Conservation (phyloP, 2,888 invertebrate species). For the Hirtodrosophila alboralis region DNA sequence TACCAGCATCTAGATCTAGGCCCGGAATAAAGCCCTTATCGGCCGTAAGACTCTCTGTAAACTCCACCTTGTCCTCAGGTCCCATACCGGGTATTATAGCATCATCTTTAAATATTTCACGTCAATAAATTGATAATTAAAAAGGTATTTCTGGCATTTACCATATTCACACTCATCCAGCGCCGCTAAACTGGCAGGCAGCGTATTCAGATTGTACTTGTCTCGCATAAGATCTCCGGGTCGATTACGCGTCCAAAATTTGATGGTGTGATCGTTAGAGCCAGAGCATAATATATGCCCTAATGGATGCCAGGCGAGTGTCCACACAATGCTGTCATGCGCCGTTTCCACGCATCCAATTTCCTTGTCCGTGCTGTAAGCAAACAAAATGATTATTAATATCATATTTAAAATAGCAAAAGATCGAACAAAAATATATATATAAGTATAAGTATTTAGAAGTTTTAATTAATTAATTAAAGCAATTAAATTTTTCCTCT, state of each 20-base stretch:
- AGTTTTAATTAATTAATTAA: neutral
- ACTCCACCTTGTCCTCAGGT: conserved; percentile 96
- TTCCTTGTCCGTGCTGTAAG: conserved; percentile 94
- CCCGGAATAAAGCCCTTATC: conserved; percentile 90
- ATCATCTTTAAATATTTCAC: conserved; percentile 85
- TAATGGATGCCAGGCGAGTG: conserved; percentile 99
- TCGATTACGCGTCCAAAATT: conserved; percentile 99
- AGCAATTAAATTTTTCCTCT: too few relatives aligned
- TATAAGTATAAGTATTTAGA: too few relatives aligned
- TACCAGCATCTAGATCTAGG: conserved; percentile 90
- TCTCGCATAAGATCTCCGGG: conserved; percentile 99
- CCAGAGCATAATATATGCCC: conserved; percentile 99
- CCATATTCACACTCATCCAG: conserved; percentile 89
- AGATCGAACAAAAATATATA: too few relatives aligned
- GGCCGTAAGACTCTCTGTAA: conserved; percentile 87
- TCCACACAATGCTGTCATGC: conserved; percentile 99
- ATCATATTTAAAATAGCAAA: too few relatives aligned
- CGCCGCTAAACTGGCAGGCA: conserved; percentile 92
- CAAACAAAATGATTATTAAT: neutral
- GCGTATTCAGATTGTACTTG: conserved; percentile 97
- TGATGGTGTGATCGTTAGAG: conserved; percentile 99
- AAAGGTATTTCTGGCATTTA: conserved; percentile 56
- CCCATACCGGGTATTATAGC: conserved; percentile 98
- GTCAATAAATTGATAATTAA: neutral
- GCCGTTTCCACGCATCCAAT: conserved; percentile 99